These are phyloP conservation scores for Schizotus pectinicornis DNA, from an alignment of 2,888 invertebrate species.

Conservation along the genomic window DNA sequence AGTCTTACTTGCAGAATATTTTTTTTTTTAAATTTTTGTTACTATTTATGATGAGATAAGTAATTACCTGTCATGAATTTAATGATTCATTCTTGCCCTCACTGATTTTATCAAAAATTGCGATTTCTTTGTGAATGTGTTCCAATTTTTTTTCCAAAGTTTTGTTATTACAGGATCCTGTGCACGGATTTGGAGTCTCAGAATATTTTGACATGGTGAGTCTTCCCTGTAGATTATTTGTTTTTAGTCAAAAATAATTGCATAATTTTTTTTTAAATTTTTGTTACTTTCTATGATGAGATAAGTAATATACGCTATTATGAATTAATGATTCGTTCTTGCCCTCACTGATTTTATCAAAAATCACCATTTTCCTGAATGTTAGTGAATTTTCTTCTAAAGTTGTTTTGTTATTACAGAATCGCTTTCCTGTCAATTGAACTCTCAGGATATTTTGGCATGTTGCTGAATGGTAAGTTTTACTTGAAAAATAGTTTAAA, in stretches of 20 bases:
- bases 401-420: neutral
- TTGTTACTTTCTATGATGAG: constrained; percentile 14
- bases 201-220: too few relatives aligned
- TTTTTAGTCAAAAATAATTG: too few relatives aligned
- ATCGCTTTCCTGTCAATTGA: too few relatives aligned
- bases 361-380: neutral
- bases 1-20: too few relatives aligned
- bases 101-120: constrained; percentile 9
- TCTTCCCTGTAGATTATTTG: too few relatives aligned
- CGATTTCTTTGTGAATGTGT: neutral
- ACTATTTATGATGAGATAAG: constrained; percentile 13
- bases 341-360: constrained; percentile 23
- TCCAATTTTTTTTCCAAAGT: neutral
- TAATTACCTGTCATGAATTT: constrained; percentile 27
- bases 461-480: too few relatives aligned
- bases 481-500: too few relatives aligned
- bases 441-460: too few relatives aligned
- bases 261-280: neutral
- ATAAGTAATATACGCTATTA: constrained; percentile 27
- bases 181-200: too few relatives aligned
- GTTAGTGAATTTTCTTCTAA: neutral
- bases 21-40: constrained; percentile 5
- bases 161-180: neutral
- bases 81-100: constrained; percentile 25
- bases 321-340: constrained; percentile 22